phyloP scores from a whole-genome alignment of 2,888 invertebrate genomes.

The Imbricaverruca yamaguchii region DNA sequence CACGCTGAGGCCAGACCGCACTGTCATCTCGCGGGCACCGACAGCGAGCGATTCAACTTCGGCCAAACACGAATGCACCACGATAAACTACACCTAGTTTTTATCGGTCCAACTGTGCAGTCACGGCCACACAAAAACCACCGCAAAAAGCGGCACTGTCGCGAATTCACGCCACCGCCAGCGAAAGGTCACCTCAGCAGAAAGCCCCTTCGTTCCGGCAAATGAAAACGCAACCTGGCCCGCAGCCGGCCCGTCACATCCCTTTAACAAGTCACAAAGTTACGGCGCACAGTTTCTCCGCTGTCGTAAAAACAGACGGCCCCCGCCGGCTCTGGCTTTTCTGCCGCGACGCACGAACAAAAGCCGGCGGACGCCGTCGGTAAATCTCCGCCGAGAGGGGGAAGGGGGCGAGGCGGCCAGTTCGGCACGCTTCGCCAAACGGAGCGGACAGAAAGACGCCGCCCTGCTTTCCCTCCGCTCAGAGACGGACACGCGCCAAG shows the following conservation, averaged over 20 bases:
- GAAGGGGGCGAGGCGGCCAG: neutral
- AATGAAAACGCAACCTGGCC: neutral
- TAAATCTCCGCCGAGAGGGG: neutral
- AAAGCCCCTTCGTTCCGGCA: neutral
- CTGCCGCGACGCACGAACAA: neutral
- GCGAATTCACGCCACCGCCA: neutral
- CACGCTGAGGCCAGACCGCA: too few relatives aligned
- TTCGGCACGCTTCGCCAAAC: neutral
- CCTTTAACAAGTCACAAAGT: neutral
- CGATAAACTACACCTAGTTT: too few relatives aligned
- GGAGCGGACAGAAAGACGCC: too few relatives aligned
- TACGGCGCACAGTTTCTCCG: neutral
- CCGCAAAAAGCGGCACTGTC: neutral
- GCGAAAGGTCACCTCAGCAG: neutral
- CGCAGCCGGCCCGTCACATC: neutral
- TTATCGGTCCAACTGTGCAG: too few relatives aligned
- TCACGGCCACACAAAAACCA: neutral
- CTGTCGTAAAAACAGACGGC: neutral
- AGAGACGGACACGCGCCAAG: too few relatives aligned
- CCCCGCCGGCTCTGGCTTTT: neutral
- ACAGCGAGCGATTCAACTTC: too few relatives aligned
- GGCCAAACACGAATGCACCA: too few relatives aligned
- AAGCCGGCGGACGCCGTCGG: neutral
- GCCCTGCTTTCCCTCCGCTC: too few relatives aligned
- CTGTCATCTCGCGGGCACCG: too few relatives aligned